phyloP scores from a whole-genome alignment of 2,888 invertebrate genomes.

The Chelonus formosanus region DNA sequence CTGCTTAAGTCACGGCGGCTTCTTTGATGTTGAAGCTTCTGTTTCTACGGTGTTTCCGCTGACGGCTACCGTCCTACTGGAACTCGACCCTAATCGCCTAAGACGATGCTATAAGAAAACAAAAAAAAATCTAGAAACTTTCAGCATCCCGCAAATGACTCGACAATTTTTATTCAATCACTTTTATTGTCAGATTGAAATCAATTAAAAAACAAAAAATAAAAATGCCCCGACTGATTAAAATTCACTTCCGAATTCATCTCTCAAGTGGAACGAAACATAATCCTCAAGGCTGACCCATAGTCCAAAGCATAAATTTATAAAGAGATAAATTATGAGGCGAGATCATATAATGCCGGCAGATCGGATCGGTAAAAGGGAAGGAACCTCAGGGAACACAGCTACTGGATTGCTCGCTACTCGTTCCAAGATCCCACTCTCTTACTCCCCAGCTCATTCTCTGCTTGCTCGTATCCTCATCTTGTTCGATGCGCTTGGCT shows the following conservation, averaged over 20 bases:
- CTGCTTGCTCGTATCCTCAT: conserved; percentile 23
- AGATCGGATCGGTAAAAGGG: conserved; percentile 29
- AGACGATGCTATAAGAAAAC: conserved; percentile 43
- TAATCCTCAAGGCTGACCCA: conserved; percentile 33
- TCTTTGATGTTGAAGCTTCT: conserved; percentile 61
- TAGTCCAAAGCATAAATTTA: conserved; percentile 30
- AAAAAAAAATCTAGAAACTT: conserved; percentile 3
- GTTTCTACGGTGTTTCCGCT: conserved; percentile 61
- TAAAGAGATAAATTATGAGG: conserved; percentile 33
- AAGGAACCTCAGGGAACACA: conserved; percentile 27
- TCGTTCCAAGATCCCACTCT: conserved; percentile 2
- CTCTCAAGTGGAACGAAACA: conserved; percentile 29
- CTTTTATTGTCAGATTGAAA: conserved; percentile 17
- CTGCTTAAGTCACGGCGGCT: conserved; percentile 52
- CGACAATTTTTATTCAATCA: conserved; percentile 26
- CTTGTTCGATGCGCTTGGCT: conserved; percentile 29
- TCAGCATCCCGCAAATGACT: conserved; percentile 26
- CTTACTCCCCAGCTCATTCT: conserved; percentile 12
- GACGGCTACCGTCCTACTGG: conserved; percentile 56
- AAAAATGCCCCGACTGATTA: conserved; percentile 20
- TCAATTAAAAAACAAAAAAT: conserved; percentile 10
- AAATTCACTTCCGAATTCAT: conserved; percentile 29
- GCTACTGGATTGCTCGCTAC: conserved; percentile 27
- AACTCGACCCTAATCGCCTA: conserved; percentile 59
- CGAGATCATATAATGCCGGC: conserved; percentile 32